These are phyloP conservation scores for Platanista minor DNA, from an alignment of 2,113 vertebrate genomes.

Conservation along the genomic window DNA sequence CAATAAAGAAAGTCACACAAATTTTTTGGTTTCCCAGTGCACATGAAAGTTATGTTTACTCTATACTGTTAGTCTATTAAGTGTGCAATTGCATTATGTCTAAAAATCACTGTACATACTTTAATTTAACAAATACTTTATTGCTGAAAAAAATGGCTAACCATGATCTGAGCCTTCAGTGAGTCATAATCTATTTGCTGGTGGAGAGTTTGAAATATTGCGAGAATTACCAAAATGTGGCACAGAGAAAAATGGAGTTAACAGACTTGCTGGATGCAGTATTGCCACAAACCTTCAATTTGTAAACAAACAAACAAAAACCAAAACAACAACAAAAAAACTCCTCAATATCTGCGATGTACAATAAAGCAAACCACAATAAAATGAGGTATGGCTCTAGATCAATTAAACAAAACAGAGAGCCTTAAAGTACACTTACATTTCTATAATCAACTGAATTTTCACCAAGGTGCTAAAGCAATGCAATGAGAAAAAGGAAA, in stretches of 20 bases:
- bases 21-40: background rate
- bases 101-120: background rate
- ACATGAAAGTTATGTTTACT: background rate
- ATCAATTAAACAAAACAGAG: background rate
- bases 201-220: background rate
- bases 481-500: background rate
- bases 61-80: background rate
- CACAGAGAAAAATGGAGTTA: background rate
- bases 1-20: background rate
- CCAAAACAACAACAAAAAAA: background rate
- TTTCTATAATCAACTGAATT: background rate
- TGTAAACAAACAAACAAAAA: background rate
- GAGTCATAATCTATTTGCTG: background rate
- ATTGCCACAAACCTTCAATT: background rate
- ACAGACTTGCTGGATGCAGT: background rate
- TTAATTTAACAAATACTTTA: background rate
- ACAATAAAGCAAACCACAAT: background rate
- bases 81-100: background rate
- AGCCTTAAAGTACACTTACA: background rate
- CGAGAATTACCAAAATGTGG: background rate
- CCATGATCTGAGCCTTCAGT: background rate
- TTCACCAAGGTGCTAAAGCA: background rate
- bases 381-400: background rate
- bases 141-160: background rate
- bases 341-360: background rate